phyloP scores from a whole-genome alignment of 2,888 invertebrate species.

The Epinotia demarniana region DNA sequence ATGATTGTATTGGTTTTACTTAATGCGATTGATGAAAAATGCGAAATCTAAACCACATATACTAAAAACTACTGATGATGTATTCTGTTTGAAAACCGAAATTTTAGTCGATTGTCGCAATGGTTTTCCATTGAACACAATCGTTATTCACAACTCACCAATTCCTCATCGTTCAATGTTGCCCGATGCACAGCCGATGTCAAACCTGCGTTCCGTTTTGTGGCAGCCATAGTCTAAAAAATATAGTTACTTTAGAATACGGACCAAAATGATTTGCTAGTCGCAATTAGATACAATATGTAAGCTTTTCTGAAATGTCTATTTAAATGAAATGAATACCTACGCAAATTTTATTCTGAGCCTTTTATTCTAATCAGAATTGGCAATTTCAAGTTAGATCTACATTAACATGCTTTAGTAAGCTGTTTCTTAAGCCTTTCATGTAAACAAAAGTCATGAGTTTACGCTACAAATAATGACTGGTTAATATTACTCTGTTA shows the following conservation, averaged over 20 bases:
- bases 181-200: conserved; percentile 98
- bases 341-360: conserved; percentile 17
- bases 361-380: conserved; percentile 11
- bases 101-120: too few species aligned
- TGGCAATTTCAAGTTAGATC: conserved; percentile 36
- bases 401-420: conserved; percentile 66
- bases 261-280: neutral
- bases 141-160: conserved; percentile 89
- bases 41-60: neutral
- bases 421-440: conserved; percentile 66
- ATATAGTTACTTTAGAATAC: conserved; percentile 12
- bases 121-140: too few species aligned
- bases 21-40: too few species aligned
- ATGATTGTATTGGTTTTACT: neutral
- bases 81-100: too few species aligned
- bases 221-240: conserved; percentile 98
- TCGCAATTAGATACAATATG: conserved; percentile 22
- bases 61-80: neutral
- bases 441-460: conserved; percentile 27
- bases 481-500: conserved; percentile 25
- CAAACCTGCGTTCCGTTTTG: conserved; percentile 98
- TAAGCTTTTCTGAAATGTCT: conserved; percentile 40
- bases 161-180: conserved; percentile 98
- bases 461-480: conserved; percentile 36
- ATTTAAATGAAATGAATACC: conserved; percentile 36